Evolutionary conservation across 2,888 invertebrate species (phyloP), one percentile per base, ranked within the genome.

Genomic region (Clistopyga incitator): DNA sequence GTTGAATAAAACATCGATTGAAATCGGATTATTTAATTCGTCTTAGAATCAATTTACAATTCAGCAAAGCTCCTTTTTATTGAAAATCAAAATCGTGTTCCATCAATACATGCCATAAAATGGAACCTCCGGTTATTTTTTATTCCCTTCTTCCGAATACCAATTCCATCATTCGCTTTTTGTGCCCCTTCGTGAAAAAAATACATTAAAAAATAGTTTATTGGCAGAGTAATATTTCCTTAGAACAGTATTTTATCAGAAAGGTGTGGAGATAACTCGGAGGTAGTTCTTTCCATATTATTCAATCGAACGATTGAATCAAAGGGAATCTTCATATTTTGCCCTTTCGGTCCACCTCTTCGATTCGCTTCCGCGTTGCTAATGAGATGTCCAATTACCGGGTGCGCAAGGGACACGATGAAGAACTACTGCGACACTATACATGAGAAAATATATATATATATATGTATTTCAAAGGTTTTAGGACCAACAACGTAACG

Each of bases 381-480:
- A 89, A 90, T 87, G 87, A 88, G 86, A 87, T 82, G 85, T 90
- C 87, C 88, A 90, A 89, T 89, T 90, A 90, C 72, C 82, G 83
- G 81, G 84, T 85, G 72, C 85, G 78, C 67, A 70, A 80, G 70
- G 65, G 79, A 72, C 54, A 8, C 61, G 45, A 13, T 42, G n/a
- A 61, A 25, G 68, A 18, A n/a, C 0, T 6, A 64, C 18, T 25
- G 6, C 38, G 29, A 29, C 29, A 2, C 29, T 29, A 29, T 29
- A 29, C 8, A 38, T 4, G 6, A 4, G 8, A 38, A 15, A 13
- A 59, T 59, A 59, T 47, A n/a, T n/a, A n/a, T 3, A 15, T 18
- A n/a, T 50, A 3, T 18, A 50, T 50, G 4, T 50, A n/a, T 50
- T 18, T 6, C 8, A 29, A 29, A 29, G 29, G 29, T 29, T 29